Base-by-base conservation (phyloP, 2,113 vertebrate species). In the Alces alces region DNA sequence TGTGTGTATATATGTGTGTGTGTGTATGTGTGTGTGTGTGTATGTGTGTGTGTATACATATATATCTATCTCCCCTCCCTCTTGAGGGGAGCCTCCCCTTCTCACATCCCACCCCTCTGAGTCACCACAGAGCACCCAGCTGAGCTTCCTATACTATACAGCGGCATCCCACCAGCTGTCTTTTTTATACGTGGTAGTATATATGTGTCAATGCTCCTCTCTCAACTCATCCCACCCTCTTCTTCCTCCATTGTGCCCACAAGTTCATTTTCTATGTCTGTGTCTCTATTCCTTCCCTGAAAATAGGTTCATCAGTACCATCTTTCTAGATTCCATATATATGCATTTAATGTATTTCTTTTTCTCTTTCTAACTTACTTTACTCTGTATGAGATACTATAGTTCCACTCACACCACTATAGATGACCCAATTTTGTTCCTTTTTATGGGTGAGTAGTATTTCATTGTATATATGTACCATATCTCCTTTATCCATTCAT, bases 1-100 rank as follows among this genome's bases (percentile, higher is more conserved):
- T 47, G 10, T 47, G 10, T 47, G 47, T 47, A 11, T 47, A 11
- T 47, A 0, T 47, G 45, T 47, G 2, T 10, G 2, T 47, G 8
- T 47, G 9, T 47, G 0, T 47, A 2, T 47, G 2, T 47, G 2
- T 47, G 8, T 47, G 10, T 45, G 7, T 45, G 1, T 45, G 6
- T 45, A 7, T 45, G 14, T 52, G 14, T 36, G n/a, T 57, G 3
- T 70, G 4, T 21, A 5, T 36, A 10, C 1, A 10, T 66, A n/a
- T 21, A 16, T 55, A 55, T 21, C 1, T 21, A 13, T 25, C 19
- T 25, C 36, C 36, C 66, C 66, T 25, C 21, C 21, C 66, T 73
- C 66, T 73, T 3, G 21, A 13, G 36, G 36, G 66, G 66, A 73
- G 66, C 36, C 36, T 39, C 36, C 70, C 1, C 70, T 39, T 13